Percentiles rank a stretch among this genome's conserved stretches.
Evolutionary conservation across 2,797 vertebrate genomes (phyloP).

Genomic region (Petrocephalus sullivani): DNA sequence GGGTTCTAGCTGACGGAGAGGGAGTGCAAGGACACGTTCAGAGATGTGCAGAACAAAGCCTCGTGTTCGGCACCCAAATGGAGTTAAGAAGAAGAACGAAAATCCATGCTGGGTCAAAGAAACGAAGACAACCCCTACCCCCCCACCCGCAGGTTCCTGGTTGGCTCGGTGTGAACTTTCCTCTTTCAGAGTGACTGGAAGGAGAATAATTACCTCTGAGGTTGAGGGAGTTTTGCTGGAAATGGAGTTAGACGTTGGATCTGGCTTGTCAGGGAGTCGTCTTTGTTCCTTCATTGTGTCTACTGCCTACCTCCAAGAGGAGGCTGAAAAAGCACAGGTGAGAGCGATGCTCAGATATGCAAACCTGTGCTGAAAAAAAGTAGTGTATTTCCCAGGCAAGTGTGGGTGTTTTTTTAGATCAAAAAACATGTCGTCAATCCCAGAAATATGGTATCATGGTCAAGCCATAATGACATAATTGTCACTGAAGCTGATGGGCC

Average conservation of each 20-base stretch:
- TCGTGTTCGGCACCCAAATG: background rate
- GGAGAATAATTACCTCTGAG: background rate
- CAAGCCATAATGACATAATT: conserved; percentile 1
- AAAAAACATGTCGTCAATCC: background rate
- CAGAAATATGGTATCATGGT: background rate
- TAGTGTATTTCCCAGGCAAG: background rate
- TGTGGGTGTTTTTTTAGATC: background rate
- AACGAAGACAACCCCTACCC: background rate
- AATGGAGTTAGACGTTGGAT: background rate
- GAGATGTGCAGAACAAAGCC: background rate
- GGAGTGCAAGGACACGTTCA: background rate
- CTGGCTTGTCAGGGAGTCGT: background rate
- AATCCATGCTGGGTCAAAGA: conserved; percentile 1
- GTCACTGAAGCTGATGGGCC: background rate
- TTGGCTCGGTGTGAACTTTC: background rate
- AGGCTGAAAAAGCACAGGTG: background rate
- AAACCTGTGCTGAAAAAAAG: background rate
- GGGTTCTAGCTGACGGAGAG: background rate
- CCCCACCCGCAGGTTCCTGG: background rate
- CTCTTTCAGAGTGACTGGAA: conserved; percentile 4
- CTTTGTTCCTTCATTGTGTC: background rate
- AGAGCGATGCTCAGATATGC: background rate
- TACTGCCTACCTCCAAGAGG: background rate
- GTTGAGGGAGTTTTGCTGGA: background rate
- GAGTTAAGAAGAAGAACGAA: conserved; percentile 1